Evolutionary conservation across 1,140 invertebrate species (phyloP), one percentile per base, ranked within the genome.

Genomic region (Drosophila lacertosa): DNA sequence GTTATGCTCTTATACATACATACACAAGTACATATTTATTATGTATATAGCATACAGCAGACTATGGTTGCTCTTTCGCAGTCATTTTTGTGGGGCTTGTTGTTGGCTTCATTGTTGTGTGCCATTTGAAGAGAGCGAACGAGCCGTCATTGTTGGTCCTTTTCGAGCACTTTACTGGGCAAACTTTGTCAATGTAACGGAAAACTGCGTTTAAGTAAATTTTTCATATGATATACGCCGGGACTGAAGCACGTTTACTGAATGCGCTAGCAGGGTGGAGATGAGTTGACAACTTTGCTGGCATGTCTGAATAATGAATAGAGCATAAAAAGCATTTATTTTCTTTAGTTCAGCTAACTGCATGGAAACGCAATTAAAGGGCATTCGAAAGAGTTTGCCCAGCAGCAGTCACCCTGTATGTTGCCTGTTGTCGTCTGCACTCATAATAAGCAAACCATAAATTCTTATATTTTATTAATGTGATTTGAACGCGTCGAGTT

Each of bases 401-500:
- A 24, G 20, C 50, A 50, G 26, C 15, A 18, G 42, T n/a, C 53
- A 81, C 57, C 59, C 64, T 84, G 75, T 74, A 65, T 59, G 18
- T 13, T 65, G 55, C 18, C 39, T 47, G 37, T 53, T 58, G 62
- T 53, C 65, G 65, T 59, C 55, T 71, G 57, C 58, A 44, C 50
- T 74, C 64, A 48, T 82, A 77, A 88, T 86, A 88, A 81, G 82
- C 77, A 73, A 72, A 63, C 77, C 81, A 86, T 86, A 86, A 86
- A 86, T 86, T 86, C 65, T 75, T 77, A 88, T 88, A 86, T 86
- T 86, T 86, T 86, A 86, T 86, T 86, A 86, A 86, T 86, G 81
- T 69, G 81, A 57, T 67, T 81, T 45, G 81, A 86, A 77, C 74
- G 81, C 81, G 73, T 67, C 42, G 77, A 69, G 67, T 68, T 77